Evolutionary conservation across 2,888 invertebrate species (phyloP), one percentile per base, ranked within the genome.

Genomic region (Clostera curtula): DNA sequence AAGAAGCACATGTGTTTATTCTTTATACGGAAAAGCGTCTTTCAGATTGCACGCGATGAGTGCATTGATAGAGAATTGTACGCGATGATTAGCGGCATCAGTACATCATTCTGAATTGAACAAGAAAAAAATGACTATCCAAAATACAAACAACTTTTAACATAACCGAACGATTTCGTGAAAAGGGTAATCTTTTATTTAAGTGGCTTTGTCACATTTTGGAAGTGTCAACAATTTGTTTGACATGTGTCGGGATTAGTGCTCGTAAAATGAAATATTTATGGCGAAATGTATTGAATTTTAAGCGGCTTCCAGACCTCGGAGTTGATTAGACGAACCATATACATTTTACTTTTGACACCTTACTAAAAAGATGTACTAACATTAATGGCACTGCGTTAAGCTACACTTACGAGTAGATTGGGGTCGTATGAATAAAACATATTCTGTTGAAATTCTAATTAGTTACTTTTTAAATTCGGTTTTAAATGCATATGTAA

Each of bases 191-290:
- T 50, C 47, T 53, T 51, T 55, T 61, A 57, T 64, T 68, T 66
- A 64, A 62, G 60, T 61, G 63, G 54, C 52, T 58, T 56, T 51
- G 53, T 54, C 63, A 56, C 61, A 52, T 56, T 67, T 59, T 58
- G 35, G 54, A 62, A 50, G 64, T 72, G 74, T 68, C 65, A 72
- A 68, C 66, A 69, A 73, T 70, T 73, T 72, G 72, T 75, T 75
- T 74, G 75, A 74, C 76, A 75, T 70, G 54, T 75, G 76, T 73
- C 62, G 38, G 55, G 60, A 62, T 62, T 62, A 61, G 49, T 30
- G 56, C 45, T 62, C 76, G 59, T 75, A 73, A 75, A 73, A 52
- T 49, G 34, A 40, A 36, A 55, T 59, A 56, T 75, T 75, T 73
- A 75, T 60, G 74, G 60, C 60, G 48, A 64, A 68, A 67, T 63